Conservation (phyloP, 1,140 invertebrate species). For the Drosophila hydei region DNA sequence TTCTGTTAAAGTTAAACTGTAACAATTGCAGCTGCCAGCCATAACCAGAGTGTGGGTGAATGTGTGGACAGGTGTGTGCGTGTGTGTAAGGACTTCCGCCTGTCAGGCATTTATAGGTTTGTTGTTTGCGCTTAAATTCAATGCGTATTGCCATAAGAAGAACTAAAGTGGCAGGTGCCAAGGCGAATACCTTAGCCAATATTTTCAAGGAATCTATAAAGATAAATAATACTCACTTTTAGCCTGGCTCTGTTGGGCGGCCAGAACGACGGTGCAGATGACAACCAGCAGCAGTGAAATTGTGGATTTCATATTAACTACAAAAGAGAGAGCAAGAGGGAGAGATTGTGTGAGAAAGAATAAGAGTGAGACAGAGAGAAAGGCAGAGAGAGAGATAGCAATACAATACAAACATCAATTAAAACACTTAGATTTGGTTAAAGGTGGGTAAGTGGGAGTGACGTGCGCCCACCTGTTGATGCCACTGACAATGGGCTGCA, state of each 20-base stretch:
- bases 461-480: conserved; percentile 53
- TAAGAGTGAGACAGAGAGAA: too few relatives aligned
- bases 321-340: conserved; percentile 23
- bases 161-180: conserved; percentile 15
- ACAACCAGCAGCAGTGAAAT: conserved; percentile 79
- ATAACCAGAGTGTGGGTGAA: neutral
- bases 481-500: conserved; percentile 36
- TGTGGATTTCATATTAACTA: conserved; percentile 80
- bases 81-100: conserved; percentile 33
- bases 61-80: neutral
- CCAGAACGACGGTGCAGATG: conserved; percentile 80
- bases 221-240: conserved; percentile 72
- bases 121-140: conserved; percentile 64
- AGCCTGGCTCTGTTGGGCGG: conserved; percentile 80
- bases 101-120: conserved; percentile 67
- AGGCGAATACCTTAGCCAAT: neutral
- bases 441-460: neutral
- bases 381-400: conserved; percentile 10
- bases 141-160: conserved; percentile 61
- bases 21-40: conserved; percentile 67
- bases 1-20: conserved; percentile 69
- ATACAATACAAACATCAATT: conserved; percentile 32
- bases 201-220: conserved; percentile 4
- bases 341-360: too few relatives aligned
- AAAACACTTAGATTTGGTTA: conserved; percentile 1